Conservation (phyloP, 2,113 vertebrate genomes). For the Burhinus oedicnemus region DNA sequence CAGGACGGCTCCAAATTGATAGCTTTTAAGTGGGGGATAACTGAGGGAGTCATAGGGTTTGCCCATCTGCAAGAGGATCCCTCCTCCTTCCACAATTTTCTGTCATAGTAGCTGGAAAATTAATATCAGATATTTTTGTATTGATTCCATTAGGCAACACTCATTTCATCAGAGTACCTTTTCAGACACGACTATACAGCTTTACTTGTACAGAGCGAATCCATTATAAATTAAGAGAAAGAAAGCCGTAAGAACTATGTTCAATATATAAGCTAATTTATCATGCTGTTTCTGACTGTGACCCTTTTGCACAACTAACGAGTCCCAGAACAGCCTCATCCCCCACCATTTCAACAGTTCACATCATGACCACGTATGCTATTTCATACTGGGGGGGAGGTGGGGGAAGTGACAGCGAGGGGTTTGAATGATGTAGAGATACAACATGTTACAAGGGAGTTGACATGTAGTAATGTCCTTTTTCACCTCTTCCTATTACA, state of each 20-base stretch:
- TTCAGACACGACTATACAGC: not conserved
- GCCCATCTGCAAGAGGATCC: slow-evolving; percentile 56
- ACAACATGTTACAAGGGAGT: not conserved
- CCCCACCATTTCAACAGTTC: not conserved
- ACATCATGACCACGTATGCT: not conserved
- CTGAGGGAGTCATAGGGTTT: slow-evolving; percentile 60
- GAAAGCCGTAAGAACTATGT: not conserved
- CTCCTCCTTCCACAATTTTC: slow-evolving; percentile 51
- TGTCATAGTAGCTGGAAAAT: slow-evolving; percentile 48
- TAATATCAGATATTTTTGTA: slow-evolving; percentile 52
- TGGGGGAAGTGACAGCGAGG: not conserved
- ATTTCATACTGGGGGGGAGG: not conserved
- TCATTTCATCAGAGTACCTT: slow-evolving; percentile 23
- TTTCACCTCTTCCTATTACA: not conserved
- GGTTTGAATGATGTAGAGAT: not conserved
- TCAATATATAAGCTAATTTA: not conserved
- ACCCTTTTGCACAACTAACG: not conserved
- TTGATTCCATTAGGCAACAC: slow-evolving; percentile 66
- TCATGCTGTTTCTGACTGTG: not conserved
- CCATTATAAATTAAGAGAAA: not conserved
- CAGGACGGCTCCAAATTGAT: slow-evolving; percentile 81
- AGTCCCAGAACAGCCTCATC: not conserved
- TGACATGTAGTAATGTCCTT: not conserved
- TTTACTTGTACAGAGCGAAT: not conserved
- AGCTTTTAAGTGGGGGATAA: slow-evolving; percentile 79